A percentile compares a stretch with the other conserved stretches of the same genome.
Evolutionary conservation across 1,140 invertebrate species (phyloP).

Genomic region (Cataglyphis hispanica): DNA sequence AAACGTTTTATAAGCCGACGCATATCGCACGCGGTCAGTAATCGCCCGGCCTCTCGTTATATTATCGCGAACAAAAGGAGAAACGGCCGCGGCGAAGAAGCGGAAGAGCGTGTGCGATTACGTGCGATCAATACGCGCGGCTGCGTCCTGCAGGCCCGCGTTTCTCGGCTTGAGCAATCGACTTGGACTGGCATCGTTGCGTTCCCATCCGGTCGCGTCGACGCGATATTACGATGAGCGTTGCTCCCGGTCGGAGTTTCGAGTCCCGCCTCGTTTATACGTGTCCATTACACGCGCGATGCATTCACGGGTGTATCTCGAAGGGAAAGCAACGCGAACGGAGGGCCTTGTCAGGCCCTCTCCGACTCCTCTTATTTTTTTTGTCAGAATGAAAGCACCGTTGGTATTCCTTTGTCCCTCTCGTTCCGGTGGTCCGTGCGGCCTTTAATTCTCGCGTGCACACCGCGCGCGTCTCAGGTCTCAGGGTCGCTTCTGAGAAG

Average conservation of each 20-base stretch:
- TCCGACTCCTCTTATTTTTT: conserved; percentile 14
- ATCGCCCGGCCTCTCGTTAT: conserved; percentile 52
- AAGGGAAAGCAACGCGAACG: conserved; percentile 69
- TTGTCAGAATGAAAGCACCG: conserved; percentile 64
- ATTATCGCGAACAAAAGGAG: conserved; percentile 43
- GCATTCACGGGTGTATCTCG: conserved; percentile 48
- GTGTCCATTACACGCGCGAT: conserved; percentile 53
- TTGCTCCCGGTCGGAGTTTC: conserved; percentile 26
- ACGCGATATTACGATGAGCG: conserved; percentile 58
- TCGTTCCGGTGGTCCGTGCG: conserved; percentile 58
- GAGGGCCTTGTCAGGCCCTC: conserved; percentile 28
- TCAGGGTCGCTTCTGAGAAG: conserved; percentile 62
- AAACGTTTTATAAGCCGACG: conserved; percentile 1
- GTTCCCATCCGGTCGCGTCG: conserved; percentile 67
- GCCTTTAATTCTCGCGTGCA: conserved; percentile 68
- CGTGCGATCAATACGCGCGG: conserved; percentile 59
- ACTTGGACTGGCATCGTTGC: conserved; percentile 38
- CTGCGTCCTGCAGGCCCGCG: conserved; percentile 61
- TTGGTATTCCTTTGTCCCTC: conserved; percentile 63
- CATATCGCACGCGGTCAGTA: conserved; percentile 14
- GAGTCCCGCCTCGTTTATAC: conserved; percentile 50
- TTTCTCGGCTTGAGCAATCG: conserved; percentile 73
- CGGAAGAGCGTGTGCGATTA: conserved; percentile 68
- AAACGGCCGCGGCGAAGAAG: conserved; percentile 48
- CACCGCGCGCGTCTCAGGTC: conserved; percentile 46